These are phyloP conservation scores for Eumeta japonica DNA, from an alignment of 1,140 invertebrate species.

Conservation along the genomic window DNA sequence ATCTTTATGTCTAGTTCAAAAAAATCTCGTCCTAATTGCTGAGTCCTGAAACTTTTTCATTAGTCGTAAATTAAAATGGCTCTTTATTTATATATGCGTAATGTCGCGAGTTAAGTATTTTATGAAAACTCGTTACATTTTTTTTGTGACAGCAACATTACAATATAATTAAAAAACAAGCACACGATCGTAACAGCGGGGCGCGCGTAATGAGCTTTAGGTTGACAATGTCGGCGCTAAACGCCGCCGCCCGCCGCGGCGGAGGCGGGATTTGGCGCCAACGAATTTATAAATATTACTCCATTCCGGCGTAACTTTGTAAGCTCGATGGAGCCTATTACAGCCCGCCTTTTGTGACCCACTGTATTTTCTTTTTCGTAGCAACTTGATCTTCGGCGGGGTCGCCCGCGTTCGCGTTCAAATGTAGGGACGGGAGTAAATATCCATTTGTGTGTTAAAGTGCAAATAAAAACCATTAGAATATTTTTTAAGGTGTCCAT, in stretches of 20 bases:
- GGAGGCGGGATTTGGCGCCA: constrained; percentile 5
- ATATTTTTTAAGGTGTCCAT: constrained; percentile 7
- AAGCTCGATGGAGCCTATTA: constrained; percentile 6
- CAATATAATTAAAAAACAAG: too few species aligned
- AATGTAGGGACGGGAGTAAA: too few species aligned
- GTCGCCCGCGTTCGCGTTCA: constrained; percentile 1
- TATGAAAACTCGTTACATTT: too few species aligned
- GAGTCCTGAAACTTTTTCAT: too few species aligned
- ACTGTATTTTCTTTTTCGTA: constrained; percentile 8
- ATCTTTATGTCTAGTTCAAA: too few species aligned
- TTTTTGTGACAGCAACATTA: too few species aligned
- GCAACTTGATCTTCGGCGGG: constrained; percentile 11
- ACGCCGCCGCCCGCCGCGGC: too few species aligned
- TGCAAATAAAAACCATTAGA: not conserved
- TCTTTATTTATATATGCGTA: too few species aligned
- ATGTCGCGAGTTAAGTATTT: too few species aligned
- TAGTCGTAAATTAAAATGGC: too few species aligned
- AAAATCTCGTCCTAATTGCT: too few species aligned
- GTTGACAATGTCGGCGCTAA: constrained; percentile 16
- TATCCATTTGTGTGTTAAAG: constrained; percentile 9
- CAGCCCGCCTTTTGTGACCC: constrained; percentile 8
- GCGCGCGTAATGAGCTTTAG: constrained; percentile 21
- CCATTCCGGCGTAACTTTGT: constrained; percentile 8
- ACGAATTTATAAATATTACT: constrained; percentile 13
- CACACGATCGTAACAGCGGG: too few species aligned